These are phyloP conservation scores for Phytoseiulus persimilis DNA, from an alignment of 2,888 invertebrate species.

Conservation along the genomic window DNA sequence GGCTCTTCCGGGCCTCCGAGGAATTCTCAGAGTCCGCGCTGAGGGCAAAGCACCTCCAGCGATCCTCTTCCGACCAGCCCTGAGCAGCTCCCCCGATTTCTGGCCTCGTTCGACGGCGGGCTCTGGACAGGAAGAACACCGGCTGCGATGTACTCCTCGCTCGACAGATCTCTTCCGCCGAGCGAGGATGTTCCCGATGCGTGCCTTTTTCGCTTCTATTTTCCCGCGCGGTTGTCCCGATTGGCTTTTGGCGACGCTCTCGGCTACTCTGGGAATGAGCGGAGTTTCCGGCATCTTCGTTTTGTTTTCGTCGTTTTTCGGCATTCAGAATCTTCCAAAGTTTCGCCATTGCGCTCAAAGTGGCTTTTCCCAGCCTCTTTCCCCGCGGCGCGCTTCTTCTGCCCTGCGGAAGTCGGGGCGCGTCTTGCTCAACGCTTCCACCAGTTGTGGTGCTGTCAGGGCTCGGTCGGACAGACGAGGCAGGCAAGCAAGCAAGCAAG, in stretches of 20 bases:
- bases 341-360: not conserved
- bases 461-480: not conserved
- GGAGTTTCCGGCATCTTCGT: not conserved
- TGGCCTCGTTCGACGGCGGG: too few species aligned
- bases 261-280: too few species aligned
- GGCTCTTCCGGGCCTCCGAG: too few species aligned
- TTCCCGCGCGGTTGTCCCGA: not conserved
- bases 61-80: too few species aligned
- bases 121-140: too few species aligned
- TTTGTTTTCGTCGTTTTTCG: not conserved
- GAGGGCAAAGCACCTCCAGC: too few species aligned
- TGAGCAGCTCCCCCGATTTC: too few species aligned
- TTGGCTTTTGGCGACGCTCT: not conserved
- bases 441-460: not conserved
- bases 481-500: not conserved
- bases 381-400: not conserved
- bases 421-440: not conserved
- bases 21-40: too few species aligned
- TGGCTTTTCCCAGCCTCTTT: not conserved
- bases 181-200: not conserved
- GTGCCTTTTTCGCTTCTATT: not conserved
- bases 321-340: not conserved
- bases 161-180: not conserved
- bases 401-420: not conserved
- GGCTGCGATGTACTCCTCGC: too few species aligned